Percentiles rank a stretch among this genome's conserved stretches.
phyloP scores from a whole-genome alignment of 2,797 vertebrate genomes.

The Lycodopsis pacificus region DNA sequence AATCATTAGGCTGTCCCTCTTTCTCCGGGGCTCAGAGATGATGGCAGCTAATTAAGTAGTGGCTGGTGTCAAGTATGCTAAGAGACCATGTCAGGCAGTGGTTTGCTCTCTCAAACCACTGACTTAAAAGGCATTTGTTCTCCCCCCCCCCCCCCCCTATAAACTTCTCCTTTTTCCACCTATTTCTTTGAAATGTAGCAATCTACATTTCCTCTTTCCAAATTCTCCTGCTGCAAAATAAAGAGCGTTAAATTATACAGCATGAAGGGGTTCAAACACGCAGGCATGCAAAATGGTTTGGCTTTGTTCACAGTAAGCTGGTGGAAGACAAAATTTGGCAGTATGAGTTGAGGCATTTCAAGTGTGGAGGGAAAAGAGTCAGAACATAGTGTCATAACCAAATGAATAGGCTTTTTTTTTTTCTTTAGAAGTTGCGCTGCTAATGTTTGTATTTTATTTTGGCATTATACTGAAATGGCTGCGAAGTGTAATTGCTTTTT shows the following conservation, averaged over 20 bases:
- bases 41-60: conserved; percentile 85
- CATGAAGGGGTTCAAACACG: conserved; percentile 47
- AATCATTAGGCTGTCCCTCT: conserved; percentile 81
- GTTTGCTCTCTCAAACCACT: conserved; percentile 64
- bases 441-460: conserved; percentile 86
- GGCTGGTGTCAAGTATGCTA: conserved; percentile 79
- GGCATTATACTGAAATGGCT: conserved; percentile 77
- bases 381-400: conserved; percentile 61
- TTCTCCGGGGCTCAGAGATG: conserved; percentile 76
- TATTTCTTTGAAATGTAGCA: conserved; percentile 55
- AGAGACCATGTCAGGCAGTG: conserved; percentile 66
- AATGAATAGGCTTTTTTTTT: conserved; percentile 85
- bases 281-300: conserved; percentile 57
- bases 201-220: conserved; percentile 29
- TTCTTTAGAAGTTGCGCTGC: conserved; percentile 84
- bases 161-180: conserved; percentile 21
- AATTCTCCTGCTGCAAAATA: conserved; percentile 46
- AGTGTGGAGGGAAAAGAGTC: conserved; percentile 54
- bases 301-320: conserved; percentile 65
- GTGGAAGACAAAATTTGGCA: conserved; percentile 56
- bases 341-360: conserved; percentile 53
- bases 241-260: conserved; percentile 49
- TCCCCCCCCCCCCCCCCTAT: not conserved
- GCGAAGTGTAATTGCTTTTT: conserved; percentile 88
- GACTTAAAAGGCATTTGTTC: conserved; percentile 50